Evolutionary conservation across 2,113 vertebrate species (phyloP).

Genomic region (Myxocyprinus asiaticus): DNA sequence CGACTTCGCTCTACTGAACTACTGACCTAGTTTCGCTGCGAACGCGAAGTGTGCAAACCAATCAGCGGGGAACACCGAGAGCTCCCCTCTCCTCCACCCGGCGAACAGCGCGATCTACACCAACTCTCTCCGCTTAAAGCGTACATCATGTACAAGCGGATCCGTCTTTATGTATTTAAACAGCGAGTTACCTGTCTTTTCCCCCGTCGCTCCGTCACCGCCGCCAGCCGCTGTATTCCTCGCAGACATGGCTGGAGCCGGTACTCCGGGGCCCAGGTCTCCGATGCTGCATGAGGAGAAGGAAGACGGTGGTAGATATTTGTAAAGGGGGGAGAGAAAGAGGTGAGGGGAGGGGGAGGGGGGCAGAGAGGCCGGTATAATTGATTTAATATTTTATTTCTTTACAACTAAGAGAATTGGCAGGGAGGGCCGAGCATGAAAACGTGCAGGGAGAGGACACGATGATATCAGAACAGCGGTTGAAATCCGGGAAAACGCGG

Average conservation of each 20-base stretch:
- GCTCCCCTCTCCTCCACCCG: slow-evolving; percentile 3
- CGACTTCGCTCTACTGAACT: slow-evolving; percentile 78
- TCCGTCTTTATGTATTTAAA: background rate
- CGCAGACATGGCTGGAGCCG: slow-evolving; percentile 78
- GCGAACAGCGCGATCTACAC: slow-evolving; percentile 32
- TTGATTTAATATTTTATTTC: slow-evolving; percentile 16
- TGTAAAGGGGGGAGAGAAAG: slow-evolving; percentile 1
- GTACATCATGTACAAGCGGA: too few relatives aligned
- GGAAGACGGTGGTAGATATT: slow-evolving; percentile 47
- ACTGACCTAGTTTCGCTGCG: slow-evolving; percentile 78
- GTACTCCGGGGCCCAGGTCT: slow-evolving; percentile 69
- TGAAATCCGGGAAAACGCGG: slow-evolving; percentile 60
- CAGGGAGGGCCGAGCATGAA: slow-evolving; percentile 5
- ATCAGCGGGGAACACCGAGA: slow-evolving; percentile 45
- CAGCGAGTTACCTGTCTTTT: slow-evolving; percentile 64
- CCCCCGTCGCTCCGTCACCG: slow-evolving; percentile 72
- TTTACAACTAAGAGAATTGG: slow-evolving; percentile 15
- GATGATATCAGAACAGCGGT: slow-evolving; percentile 48
- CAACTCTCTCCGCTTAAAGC: too few relatives aligned
- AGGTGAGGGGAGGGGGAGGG: slow-evolving; percentile 21
- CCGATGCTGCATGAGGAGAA: slow-evolving; percentile 73
- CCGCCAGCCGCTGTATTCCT: slow-evolving; percentile 67
- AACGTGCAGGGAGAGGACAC: slow-evolving; percentile 44
- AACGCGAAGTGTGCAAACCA: slow-evolving; percentile 59
- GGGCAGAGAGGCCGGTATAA: slow-evolving; percentile 3